A percentile compares a stretch with the other conserved stretches of the same genome.
These are phyloP conservation scores for Scrobipalpa atriplicella DNA, from an alignment of 2,888 invertebrate genomes.

Conservation along the genomic window DNA sequence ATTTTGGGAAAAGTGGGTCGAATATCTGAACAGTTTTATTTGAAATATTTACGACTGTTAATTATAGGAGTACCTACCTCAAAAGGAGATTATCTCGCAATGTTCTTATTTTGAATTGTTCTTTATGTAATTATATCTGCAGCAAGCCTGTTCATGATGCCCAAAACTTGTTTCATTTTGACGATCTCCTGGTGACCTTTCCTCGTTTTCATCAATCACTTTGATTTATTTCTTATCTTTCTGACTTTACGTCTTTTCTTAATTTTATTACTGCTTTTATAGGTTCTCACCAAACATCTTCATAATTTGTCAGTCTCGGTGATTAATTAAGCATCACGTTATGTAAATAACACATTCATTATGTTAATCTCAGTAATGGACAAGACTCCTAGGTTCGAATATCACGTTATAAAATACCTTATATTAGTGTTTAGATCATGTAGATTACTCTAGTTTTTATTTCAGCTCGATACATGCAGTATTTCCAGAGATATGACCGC, in stretches of 20 bases:
- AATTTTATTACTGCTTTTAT: constrained; percentile 10
- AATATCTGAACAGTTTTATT: too few relatives aligned
- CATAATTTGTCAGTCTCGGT: not conserved
- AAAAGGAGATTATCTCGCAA: too few relatives aligned
- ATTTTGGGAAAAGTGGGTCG: constrained; percentile 13
- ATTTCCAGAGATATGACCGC: too few relatives aligned
- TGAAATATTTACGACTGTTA: too few relatives aligned
- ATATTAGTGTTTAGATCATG: too few relatives aligned
- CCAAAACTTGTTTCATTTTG: not conserved
- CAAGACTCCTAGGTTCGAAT: too few relatives aligned
- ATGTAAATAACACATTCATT: not conserved
- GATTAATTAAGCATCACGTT: not conserved
- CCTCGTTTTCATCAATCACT: not conserved
- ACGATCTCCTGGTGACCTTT: not conserved
- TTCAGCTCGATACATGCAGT: too few relatives aligned
- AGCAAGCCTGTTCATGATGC: not conserved
- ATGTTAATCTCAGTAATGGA: not conserved
- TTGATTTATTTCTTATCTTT: not conserved
- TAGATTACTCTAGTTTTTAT: too few relatives aligned
- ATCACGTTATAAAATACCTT: too few relatives aligned
- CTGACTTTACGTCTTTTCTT: not conserved
- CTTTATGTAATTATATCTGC: too few relatives aligned
- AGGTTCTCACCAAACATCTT: constrained; percentile 1
- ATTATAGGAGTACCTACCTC: too few relatives aligned
- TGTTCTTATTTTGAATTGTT: too few relatives aligned